Conservation (phyloP, 1,140 invertebrate species). For the Gryon sp. region DNA sequence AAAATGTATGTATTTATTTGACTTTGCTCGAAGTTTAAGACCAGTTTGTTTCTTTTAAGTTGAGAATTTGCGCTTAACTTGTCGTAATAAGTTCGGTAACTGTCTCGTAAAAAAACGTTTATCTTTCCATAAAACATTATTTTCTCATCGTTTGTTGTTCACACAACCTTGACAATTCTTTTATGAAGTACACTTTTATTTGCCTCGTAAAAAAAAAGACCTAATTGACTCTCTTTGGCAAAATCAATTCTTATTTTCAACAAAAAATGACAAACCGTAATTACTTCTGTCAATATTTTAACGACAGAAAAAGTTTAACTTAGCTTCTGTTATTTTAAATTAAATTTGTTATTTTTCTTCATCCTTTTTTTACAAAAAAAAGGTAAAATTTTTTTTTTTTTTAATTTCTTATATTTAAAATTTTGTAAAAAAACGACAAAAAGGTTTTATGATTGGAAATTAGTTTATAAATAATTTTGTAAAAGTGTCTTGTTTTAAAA, state of each 20-base stretch:
- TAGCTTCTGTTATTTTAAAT: conserved; percentile 14
- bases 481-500: no score
- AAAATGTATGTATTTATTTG: no score
- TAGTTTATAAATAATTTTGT: background rate
- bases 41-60: conserved; percentile 23
- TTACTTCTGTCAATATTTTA: background rate
- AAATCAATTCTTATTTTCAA: conserved; percentile 29
- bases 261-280: conserved; percentile 9
- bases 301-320: background rate
- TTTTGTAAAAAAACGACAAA: no score
- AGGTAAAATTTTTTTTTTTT: no score
- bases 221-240: conserved; percentile 45
- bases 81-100: conserved; percentile 49
- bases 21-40: conserved; percentile 10
- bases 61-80: conserved; percentile 39
- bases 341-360: conserved; percentile 14
- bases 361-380: no score
- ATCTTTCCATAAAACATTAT: conserved; percentile 59
- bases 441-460: no score
- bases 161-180: conserved; percentile 48
- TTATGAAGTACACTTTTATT: conserved; percentile 34
- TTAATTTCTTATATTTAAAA: no score
- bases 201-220: conserved; percentile 19
- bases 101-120: conserved; percentile 58
- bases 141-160: conserved; percentile 57